Percentiles rank a stretch among this genome's conserved stretches.
Evolutionary conservation across 2,888 invertebrate genomes (phyloP).

Genomic region (Eupeodes luniger): DNA sequence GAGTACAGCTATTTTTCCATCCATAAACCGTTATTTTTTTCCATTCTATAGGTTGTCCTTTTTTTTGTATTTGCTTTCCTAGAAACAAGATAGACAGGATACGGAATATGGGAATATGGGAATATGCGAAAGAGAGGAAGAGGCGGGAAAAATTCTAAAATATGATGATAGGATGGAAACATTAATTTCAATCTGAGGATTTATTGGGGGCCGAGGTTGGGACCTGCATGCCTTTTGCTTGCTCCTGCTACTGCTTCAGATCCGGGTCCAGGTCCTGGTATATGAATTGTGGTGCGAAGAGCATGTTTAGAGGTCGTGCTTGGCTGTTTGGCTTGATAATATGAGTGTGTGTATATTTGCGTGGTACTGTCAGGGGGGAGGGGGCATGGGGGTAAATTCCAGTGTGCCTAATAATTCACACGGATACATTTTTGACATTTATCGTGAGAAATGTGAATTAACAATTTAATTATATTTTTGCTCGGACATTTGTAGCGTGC

Average conservation of each 20-base stretch:
- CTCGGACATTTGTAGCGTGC: slow-evolving; percentile 60
- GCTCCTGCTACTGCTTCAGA: slow-evolving; percentile 13
- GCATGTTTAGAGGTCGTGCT: slow-evolving; percentile 52
- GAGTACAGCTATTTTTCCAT: slow-evolving; percentile 29
- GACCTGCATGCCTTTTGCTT: slow-evolving; percentile 53
- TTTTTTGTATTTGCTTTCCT: background rate
- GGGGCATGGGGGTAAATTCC: slow-evolving; percentile 37
- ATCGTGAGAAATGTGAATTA: slow-evolving; percentile 76
- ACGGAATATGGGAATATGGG: background rate
- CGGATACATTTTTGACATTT: slow-evolving; percentile 76
- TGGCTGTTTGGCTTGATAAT: background rate
- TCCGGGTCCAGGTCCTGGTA: slow-evolving; percentile 30
- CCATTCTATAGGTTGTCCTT: no score
- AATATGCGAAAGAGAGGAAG: slow-evolving; percentile 48
- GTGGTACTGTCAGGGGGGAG: background rate
- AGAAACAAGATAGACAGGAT: slow-evolving; percentile 54
- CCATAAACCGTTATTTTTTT: slow-evolving; percentile 10
- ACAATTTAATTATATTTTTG: slow-evolving; percentile 75
- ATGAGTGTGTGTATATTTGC: slow-evolving; percentile 16
- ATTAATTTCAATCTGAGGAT: slow-evolving; percentile 76
- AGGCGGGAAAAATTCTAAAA: slow-evolving; percentile 69
- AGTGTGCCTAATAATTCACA: slow-evolving; percentile 73
- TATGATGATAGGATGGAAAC: slow-evolving; percentile 76
- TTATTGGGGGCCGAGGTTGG: slow-evolving; percentile 72
- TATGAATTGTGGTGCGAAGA: slow-evolving; percentile 50